Percentiles rank a stretch among this genome's conserved stretches.
These are phyloP conservation scores for Ophiothrix spiculata DNA, from an alignment of 35 echinoderm and acorn worm species.

Conservation along the genomic window DNA sequence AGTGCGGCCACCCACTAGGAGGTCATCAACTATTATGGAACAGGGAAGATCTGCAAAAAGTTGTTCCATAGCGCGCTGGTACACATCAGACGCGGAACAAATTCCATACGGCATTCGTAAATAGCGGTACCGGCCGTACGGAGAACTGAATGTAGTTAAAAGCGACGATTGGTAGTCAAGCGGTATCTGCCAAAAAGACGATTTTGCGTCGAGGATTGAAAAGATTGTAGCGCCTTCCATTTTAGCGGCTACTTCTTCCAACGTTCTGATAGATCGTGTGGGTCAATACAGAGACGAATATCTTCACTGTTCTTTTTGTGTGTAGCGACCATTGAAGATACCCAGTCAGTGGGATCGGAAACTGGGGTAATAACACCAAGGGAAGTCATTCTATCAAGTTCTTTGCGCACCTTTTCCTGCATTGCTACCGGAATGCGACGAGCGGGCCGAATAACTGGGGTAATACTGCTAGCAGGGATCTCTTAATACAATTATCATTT, in stretches of 20 bases:
- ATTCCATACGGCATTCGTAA: slow-evolving; percentile 9
- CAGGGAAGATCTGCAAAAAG: not conserved
- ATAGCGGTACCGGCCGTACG: not conserved
- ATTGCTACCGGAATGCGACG: slow-evolving; percentile 15
- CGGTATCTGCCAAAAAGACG: slow-evolving; percentile 28
- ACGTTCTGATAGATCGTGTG: slow-evolving; percentile 21
- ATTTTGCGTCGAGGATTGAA: slow-evolving; percentile 27
- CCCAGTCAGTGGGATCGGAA: slow-evolving; percentile 28
- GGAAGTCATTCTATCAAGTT: slow-evolving; percentile 28
- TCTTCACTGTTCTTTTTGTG: slow-evolving; percentile 33
- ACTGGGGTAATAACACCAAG: slow-evolving; percentile 17
- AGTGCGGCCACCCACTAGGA: slow-evolving; percentile 50
- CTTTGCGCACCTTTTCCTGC: slow-evolving; percentile 26
- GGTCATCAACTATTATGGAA: slow-evolving; percentile 67
- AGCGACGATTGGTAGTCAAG: slow-evolving; percentile 7
- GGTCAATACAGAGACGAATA: not conserved
- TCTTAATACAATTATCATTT: slow-evolving; percentile 58
- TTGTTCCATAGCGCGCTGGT: not conserved
- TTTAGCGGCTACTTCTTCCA: not conserved
- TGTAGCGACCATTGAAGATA: slow-evolving; percentile 2
- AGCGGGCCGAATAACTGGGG: slow-evolving; percentile 14
- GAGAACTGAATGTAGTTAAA: slow-evolving; percentile 16
- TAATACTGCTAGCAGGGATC: slow-evolving; percentile 6
- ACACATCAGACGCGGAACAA: slow-evolving; percentile 9
- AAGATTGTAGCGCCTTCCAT: slow-evolving; percentile 21